These are phyloP conservation scores for Gadus macrocephalus DNA, from an alignment of 2,113 vertebrate species.

Conservation along the genomic window DNA sequence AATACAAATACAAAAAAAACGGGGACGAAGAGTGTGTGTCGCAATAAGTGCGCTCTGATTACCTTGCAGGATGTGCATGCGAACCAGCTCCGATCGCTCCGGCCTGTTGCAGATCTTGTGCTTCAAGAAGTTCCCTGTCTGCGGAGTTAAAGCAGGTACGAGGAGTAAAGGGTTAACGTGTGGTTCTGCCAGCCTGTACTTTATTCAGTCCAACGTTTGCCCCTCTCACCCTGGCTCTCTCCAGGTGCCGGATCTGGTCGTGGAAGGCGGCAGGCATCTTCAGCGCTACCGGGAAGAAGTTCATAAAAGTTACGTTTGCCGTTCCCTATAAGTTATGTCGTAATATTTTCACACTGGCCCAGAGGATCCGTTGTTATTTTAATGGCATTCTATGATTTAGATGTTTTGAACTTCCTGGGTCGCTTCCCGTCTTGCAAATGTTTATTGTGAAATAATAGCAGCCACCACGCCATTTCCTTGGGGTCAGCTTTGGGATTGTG, in stretches of 20 bases:
- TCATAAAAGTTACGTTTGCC: constrained; percentile 1
- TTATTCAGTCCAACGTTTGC: background rate
- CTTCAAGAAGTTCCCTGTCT: constrained; percentile 97
- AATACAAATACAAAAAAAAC: constrained; percentile 8
- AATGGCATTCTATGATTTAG: background rate
- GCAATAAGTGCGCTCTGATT: constrained; percentile 30
- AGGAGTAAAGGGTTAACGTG: background rate
- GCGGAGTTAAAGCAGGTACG: constrained; percentile 17
- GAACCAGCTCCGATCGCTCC: constrained; percentile 89
- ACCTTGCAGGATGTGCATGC: constrained; percentile 98
- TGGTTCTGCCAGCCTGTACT: background rate
- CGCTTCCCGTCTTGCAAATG: background rate
- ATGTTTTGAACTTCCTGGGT: background rate
- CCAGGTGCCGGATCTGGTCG: constrained; percentile 92
- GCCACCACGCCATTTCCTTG: background rate
- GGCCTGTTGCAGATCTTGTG: constrained; percentile 96
- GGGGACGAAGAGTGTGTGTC: constrained; percentile 1
- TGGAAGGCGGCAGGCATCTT: constrained; percentile 94
- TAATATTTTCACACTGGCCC: background rate
- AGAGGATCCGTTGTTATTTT: background rate
- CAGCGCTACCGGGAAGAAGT: constrained; percentile 76
- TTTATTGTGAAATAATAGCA: background rate
- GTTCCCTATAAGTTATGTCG: background rate
- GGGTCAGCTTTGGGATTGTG: background rate
- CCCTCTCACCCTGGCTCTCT: constrained; percentile 88